Conservation (phyloP, 2,888 invertebrate species). For the Lepeophtheirus nordmannii region DNA sequence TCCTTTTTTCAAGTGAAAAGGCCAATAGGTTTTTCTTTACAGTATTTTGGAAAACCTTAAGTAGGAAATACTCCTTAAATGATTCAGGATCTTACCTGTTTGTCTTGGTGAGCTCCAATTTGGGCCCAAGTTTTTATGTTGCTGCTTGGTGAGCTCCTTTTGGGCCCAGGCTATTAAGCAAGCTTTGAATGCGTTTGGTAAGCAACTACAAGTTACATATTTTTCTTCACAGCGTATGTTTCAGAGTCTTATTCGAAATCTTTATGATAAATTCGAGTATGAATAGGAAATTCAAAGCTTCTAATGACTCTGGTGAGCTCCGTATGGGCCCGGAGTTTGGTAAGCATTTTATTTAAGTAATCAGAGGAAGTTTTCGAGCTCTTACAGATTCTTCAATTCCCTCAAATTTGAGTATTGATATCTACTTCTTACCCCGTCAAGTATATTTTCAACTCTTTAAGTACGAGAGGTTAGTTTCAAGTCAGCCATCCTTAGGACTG, state of each 20-base stretch:
- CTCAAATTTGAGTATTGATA: too few species aligned
- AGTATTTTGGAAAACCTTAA: not conserved
- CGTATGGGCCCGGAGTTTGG: not conserved
- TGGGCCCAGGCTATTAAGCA: not conserved
- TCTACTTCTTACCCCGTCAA: too few species aligned
- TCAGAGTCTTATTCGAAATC: not conserved
- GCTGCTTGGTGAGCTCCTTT: conserved; percentile 2
- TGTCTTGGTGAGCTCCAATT: not conserved
- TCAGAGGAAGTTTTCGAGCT: conserved; percentile 4
- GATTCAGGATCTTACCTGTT: not conserved
- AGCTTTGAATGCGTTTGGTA: not conserved
- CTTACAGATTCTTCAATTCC: not conserved
- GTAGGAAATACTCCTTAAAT: not conserved
- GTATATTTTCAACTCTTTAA: too few species aligned
- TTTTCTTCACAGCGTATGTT: not conserved
- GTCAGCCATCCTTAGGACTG: too few species aligned
- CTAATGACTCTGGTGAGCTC: not conserved
- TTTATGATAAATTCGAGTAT: not conserved
- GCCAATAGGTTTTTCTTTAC: not conserved
- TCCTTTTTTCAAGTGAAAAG: not conserved
- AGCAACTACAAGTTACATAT: not conserved
- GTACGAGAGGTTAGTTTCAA: too few species aligned
- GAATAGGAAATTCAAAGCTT: not conserved
- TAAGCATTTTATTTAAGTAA: conserved; percentile 3
- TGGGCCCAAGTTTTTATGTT: not conserved